phyloP scores from a whole-genome alignment of 2,113 vertebrate genomes.

The Mustela lutreola region DNA sequence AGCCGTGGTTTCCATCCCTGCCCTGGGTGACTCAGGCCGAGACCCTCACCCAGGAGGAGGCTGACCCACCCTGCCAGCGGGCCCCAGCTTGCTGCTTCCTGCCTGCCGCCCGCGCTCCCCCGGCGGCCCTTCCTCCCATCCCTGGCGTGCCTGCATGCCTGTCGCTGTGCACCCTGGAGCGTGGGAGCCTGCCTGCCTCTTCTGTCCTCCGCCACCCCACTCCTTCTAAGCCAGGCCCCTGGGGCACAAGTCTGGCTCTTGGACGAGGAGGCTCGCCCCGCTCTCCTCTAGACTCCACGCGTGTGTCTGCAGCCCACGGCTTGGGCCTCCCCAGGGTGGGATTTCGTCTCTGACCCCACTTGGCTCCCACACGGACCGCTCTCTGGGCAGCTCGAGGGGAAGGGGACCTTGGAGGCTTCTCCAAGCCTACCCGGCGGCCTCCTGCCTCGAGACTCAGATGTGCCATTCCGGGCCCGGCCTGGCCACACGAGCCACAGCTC shows the following conservation, averaged over 20 bases:
- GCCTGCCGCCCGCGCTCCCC: neutral
- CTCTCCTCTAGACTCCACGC: neutral
- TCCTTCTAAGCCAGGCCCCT: slow-evolving; percentile 11
- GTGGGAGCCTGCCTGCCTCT: neutral
- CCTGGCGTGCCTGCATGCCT: neutral
- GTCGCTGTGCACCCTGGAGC: neutral
- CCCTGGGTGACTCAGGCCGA: neutral
- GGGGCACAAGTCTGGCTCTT: neutral
- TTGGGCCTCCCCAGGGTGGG: neutral
- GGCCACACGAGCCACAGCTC: neutral
- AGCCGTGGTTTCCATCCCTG: neutral
- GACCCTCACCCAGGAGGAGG: slow-evolving; percentile 26
- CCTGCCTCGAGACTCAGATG: neutral
- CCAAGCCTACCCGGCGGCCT: neutral
- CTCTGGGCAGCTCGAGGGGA: neutral
- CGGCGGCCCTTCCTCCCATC: neutral
- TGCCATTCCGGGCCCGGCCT: neutral
- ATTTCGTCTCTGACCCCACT: neutral
- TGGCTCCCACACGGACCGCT: neutral
- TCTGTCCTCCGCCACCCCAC: neutral
- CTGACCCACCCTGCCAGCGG: neutral
- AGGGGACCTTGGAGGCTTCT: neutral
- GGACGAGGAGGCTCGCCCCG: neutral
- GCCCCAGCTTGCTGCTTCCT: neutral
- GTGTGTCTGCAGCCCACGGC: neutral